A percentile compares a stretch with the other conserved stretches of the same genome.
These are phyloP conservation scores for Ridgeia piscesae DNA, from an alignment of 1,140 invertebrate genomes.

Conservation along the genomic window DNA sequence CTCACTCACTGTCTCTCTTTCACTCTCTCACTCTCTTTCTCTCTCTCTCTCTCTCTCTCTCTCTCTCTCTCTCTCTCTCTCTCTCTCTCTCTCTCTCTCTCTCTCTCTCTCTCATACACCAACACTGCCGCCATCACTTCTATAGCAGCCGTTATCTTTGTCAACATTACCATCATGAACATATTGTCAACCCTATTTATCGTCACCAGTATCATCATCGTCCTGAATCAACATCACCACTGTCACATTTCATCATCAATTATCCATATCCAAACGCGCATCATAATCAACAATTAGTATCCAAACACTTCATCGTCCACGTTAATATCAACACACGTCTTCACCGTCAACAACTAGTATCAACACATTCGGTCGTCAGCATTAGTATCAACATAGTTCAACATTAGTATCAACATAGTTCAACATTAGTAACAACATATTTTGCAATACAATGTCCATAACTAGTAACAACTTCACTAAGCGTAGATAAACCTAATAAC, in stretches of 20 bases:
- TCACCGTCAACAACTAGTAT: no score
- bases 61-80: background rate
- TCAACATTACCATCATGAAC: background rate
- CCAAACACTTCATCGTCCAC: no score
- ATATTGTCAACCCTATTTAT: background rate
- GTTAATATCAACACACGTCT: no score
- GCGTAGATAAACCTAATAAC: background rate
- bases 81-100: background rate
- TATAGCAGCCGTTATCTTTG: background rate
- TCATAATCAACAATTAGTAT: no score
- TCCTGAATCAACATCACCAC: no score
- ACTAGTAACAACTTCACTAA: background rate
- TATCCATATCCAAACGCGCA: no score
- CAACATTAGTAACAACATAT: no score
- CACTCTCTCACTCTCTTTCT: background rate
- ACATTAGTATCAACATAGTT: no score
- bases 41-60: background rate
- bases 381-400: no score
- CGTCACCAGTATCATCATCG: background rate
- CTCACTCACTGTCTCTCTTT: no score
- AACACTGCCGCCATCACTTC: background rate
- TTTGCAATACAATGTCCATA: background rate
- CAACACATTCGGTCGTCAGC: no score
- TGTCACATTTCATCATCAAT: no score
- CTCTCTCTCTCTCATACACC: background rate